These are phyloP conservation scores for Enteromius treurensis DNA, from an alignment of 2,797 vertebrate genomes.

Conservation along the genomic window DNA sequence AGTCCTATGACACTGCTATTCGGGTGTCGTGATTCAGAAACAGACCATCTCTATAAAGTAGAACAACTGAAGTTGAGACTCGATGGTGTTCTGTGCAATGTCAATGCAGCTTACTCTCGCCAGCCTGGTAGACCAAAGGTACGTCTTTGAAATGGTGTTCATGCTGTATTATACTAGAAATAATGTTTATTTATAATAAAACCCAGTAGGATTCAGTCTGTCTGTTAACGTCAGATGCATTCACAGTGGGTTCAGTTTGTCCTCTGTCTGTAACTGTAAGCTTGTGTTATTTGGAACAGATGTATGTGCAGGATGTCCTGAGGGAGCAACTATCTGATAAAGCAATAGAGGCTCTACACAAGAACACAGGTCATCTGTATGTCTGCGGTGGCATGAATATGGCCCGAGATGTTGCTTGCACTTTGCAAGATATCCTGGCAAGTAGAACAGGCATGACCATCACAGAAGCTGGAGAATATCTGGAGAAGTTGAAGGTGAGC, in stretches of 20 bases:
- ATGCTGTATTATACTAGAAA: not conserved
- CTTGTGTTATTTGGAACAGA: slow-evolving; percentile 65
- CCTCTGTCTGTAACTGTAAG: not conserved
- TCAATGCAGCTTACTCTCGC: slow-evolving; percentile 81
- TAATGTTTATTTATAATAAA: not conserved
- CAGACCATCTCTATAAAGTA: slow-evolving; percentile 82
- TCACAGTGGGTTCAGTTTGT: not conserved
- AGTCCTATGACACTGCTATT: slow-evolving; percentile 79
- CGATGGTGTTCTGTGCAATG: slow-evolving; percentile 73
- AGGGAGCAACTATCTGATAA: slow-evolving; percentile 64
- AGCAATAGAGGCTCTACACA: slow-evolving; percentile 68
- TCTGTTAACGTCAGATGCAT: not conserved
- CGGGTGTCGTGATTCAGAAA: slow-evolving; percentile 76
- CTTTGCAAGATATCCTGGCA: slow-evolving; percentile 75
- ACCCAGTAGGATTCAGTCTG: not conserved
- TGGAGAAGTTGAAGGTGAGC: slow-evolving; percentile 81
- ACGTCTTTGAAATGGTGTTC: slow-evolving; percentile 25
- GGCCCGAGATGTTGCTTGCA: slow-evolving; percentile 75
- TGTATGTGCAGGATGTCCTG: slow-evolving; percentile 85
- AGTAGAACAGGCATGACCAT: slow-evolving; percentile 63
- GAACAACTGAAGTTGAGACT: slow-evolving; percentile 77
- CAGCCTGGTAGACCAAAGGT: slow-evolving; percentile 80
- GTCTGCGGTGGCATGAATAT: slow-evolving; percentile 82
- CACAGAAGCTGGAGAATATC: slow-evolving; percentile 72
- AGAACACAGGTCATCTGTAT: slow-evolving; percentile 76